Base-by-base conservation (phyloP, 2,888 invertebrate genomes). In the Parnassius smintheus region DNA sequence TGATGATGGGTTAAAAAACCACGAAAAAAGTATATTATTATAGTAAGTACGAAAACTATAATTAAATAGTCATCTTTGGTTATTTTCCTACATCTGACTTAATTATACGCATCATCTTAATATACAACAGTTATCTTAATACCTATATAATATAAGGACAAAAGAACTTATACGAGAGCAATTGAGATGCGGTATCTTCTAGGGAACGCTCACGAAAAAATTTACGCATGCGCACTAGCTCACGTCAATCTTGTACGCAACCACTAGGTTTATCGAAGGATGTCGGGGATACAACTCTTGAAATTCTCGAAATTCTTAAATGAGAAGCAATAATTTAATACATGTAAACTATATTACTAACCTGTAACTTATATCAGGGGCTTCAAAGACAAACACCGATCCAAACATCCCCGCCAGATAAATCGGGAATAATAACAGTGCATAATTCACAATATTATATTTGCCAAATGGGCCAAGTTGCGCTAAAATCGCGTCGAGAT, bases 401-500 rank as follows among this genome's bases (percentile, higher is more conserved):
- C 88, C 91, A 61, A 79, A 91, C 83, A 91, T 85, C 75, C 90
- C 91, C 67, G 91, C 87, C 75, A 91, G 80, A 75, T 77, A 89
- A 48, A 90, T 86, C 0, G 91, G 91, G 53, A 88, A 86, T 35
- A 91, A 68, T 1, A 87, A 71, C 11, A 91, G 71, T 0, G 85
- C 85, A 81, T 89, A 91, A 64, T 90, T 91, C 65, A 89, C 70
- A 12, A 91, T 71, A 52, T 91, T 90, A 66, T 83, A 91, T 64
- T 71, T 86, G 4, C 91, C 91, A 67, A 91, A 91, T 2, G 88
- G 73, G 4, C 91, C 90, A n/a, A 90, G 71, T 22, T 88, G 79
- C 49, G 82, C 70, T 13, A 91, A 65, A 59, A 90, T 83, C 1
- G 68, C 75, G 66, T 91, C 91, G 61, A 91, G 69, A n/a, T 81